Percentiles rank a stretch among this genome's conserved stretches.
Evolutionary conservation across 2,797 vertebrate species (phyloP).

Genomic region (Lutjanus argentimaculatus): DNA sequence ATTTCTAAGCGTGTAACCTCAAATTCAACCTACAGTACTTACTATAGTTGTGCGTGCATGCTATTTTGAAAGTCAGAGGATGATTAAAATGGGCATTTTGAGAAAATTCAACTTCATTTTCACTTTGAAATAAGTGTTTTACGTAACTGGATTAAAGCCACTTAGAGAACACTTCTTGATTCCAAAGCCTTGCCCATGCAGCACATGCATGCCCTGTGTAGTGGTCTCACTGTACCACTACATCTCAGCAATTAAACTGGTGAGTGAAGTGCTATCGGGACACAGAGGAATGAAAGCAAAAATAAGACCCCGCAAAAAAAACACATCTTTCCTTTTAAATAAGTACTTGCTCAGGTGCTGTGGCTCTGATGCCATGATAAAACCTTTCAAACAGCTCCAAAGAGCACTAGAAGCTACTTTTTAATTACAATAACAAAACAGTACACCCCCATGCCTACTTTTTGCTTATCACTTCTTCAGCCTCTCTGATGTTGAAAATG

Average conservation of each 20-base stretch:
- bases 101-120: neutral
- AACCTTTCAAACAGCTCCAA: conserved; percentile 40
- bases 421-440: conserved; percentile 44
- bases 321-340: conserved; percentile 18
- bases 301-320: conserved; percentile 20
- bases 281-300: neutral
- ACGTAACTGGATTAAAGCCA: conserved; percentile 10
- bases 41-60: neutral
- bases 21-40: no score
- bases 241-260: conserved; percentile 26
- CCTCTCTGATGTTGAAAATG: conserved; percentile 32
- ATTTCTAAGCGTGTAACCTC: no score
- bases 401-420: conserved; percentile 31
- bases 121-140: conserved; percentile 8
- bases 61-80: neutral
- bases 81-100: neutral
- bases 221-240: neutral
- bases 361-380: conserved; percentile 31
- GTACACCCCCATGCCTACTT: conserved; percentile 16
- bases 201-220: neutral
- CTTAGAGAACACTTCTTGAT: neutral
- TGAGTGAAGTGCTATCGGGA: conserved; percentile 6
- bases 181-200: neutral
- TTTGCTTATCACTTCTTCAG: conserved; percentile 21
- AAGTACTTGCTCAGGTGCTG: conserved; percentile 21